Base-by-base conservation (phyloP, 2,113 vertebrate species). In the Coptodon rendalli region DNA sequence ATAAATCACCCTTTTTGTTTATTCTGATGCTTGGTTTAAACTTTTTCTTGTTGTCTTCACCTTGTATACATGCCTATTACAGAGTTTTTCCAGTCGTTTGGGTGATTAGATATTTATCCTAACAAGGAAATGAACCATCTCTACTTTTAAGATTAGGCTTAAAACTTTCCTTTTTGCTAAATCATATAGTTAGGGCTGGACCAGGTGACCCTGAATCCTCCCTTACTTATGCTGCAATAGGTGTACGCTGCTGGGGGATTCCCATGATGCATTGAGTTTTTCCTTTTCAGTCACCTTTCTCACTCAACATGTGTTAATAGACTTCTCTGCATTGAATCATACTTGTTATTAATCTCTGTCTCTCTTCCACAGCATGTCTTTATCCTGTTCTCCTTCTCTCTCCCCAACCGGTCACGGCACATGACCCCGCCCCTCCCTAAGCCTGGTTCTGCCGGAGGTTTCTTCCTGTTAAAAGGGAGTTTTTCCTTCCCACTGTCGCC, bases 311-410 rank as follows among this genome's bases (percentile, higher is more conserved):
- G 0, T 56, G 0, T 56, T 56, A 24, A 56, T 0, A 57, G 22
- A 57, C 4, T 1, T 56, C 22, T 56, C 54, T 57, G 2, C 0
- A 14, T 5, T 2, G 0, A 57, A 57, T 57, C 4, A n/a, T 0
- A 52, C 17, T 9, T 56, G 54, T 56, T 56, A 27, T 56, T 1
- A 56, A 1, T 0, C 54, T 27, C 54, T 57, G 54, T 0, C 0
- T 57, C 12, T 57, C 54, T 57, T 57, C 22, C 6, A 56, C 22
- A 56, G 53, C 2, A 56, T 27, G 53, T 27, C 22, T 19, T 54
- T 24, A 13, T 56, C 53, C 22, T 27, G 11, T 56, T 0, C 27
- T 7, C 0, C 22, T 56, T 56, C 54, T 56, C 22, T 56, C 12
- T 0, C 54, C 54, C 54, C 24, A 57, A 57, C 54, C 0, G 1